A percentile compares a stretch with the other conserved stretches of the same genome.
Conservation (phyloP, 2,113 vertebrate species). For the Noturus placidus region DNA sequence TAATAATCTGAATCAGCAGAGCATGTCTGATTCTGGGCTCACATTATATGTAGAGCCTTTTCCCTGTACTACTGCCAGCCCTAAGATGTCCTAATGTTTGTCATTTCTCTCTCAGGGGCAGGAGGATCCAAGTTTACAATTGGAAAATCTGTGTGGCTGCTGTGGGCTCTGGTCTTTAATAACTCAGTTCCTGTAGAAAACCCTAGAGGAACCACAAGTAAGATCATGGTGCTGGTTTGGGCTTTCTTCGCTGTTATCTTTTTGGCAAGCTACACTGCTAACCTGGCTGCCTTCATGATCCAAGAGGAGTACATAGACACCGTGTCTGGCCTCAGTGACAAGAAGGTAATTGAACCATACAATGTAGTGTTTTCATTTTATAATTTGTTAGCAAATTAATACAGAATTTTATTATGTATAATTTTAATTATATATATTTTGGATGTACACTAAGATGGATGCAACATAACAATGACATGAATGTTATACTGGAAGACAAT, state of each 20-base stretch:
- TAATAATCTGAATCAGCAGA: slow-evolving; percentile 35
- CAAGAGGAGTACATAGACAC: slow-evolving; percentile 96
- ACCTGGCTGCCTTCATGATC: slow-evolving; percentile 87
- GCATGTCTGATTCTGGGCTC: slow-evolving; percentile 21
- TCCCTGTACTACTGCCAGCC: background rate
- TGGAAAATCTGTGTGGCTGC: slow-evolving; percentile 87
- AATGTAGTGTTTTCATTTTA: background rate
- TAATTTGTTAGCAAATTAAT: background rate
- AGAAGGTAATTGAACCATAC: slow-evolving; percentile 75
- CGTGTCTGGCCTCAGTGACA: slow-evolving; percentile 89
- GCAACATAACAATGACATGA: background rate
- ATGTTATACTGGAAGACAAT: background rate
- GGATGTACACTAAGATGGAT: background rate
- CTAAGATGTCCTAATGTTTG: background rate
- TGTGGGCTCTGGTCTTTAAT: slow-evolving; percentile 91
- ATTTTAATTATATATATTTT: background rate
- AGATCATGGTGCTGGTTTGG: slow-evolving; percentile 92
- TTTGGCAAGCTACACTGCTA: slow-evolving; percentile 85
- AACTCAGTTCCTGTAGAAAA: slow-evolving; percentile 96
- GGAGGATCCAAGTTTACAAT: slow-evolving; percentile 89
- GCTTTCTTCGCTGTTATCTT: slow-evolving; percentile 88
- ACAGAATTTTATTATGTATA: background rate
- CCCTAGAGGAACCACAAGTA: slow-evolving; percentile 91
- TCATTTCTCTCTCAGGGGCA: slow-evolving; percentile 62
- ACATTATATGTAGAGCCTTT: slow-evolving; percentile 13